Conservation (phyloP, 2,113 vertebrate species). For the Nansenia antarctica region DNA sequence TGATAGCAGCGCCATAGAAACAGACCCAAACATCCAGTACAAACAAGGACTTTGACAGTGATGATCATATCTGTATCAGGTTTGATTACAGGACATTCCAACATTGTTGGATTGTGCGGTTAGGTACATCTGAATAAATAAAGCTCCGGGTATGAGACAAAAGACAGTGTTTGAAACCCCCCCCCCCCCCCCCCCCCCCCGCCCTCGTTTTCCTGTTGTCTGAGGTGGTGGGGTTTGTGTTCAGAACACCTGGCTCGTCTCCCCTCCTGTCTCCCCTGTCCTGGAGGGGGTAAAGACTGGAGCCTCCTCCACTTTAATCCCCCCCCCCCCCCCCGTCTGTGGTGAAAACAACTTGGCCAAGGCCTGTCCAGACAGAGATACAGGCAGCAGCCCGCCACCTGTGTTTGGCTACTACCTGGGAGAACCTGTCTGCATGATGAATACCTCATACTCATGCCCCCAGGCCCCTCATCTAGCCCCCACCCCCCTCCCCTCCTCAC, state of each 20-base stretch:
- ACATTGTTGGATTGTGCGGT: slow-evolving; percentile 8
- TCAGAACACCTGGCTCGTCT: slow-evolving; percentile 21
- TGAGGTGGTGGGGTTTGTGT: neutral
- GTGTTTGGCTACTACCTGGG: slow-evolving; percentile 41
- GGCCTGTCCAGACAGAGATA: slow-evolving; percentile 42
- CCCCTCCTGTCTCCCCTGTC: neutral
- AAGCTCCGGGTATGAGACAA: neutral
- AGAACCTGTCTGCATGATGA: slow-evolving; percentile 16
- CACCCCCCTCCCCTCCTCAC: slow-evolving; percentile 19
- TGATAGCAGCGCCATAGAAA: slow-evolving; percentile 14
- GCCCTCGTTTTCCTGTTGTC: neutral
- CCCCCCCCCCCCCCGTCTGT: no score
- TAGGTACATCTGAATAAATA: slow-evolving; percentile 6
- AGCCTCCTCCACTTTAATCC: slow-evolving; percentile 10
- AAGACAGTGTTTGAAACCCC: slow-evolving; percentile 15
- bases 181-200: neutral
- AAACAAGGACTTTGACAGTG: slow-evolving; percentile 24
- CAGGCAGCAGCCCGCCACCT: slow-evolving; percentile 25
- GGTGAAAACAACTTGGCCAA: neutral
- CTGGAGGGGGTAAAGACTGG: slow-evolving; percentile 23
- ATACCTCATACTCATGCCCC: slow-evolving; percentile 39
- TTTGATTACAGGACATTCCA: slow-evolving; percentile 21
- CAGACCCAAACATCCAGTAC: slow-evolving; percentile 24
- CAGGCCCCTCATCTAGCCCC: slow-evolving; percentile 23
- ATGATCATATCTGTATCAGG: slow-evolving; percentile 9